Evolutionary conservation across 2,888 invertebrate species (phyloP), one percentile per base, ranked within the genome.

Genomic region (Rhagonycha fulva): DNA sequence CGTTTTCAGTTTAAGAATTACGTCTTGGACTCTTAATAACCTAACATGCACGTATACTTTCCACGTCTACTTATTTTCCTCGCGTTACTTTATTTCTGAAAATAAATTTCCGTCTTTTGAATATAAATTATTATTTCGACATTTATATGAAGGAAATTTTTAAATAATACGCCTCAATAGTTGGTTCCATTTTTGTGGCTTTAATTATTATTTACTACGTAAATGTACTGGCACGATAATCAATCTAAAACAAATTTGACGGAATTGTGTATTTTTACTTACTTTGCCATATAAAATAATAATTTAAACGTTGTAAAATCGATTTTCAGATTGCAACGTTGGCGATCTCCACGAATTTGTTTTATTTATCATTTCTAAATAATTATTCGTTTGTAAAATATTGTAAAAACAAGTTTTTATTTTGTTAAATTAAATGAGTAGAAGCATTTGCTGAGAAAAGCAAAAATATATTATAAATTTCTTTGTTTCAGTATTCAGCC

Each of bases 401-500:
- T 19, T 19, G 2, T 2, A 19, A 19, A 2, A 19, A 19, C 19
- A 19, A 28, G 2, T 2, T 47, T 47, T n/a, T 47, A n/a, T 47
- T n/a, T n/a, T 47, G n/a, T 4, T 7, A 47, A 47, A 47, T 47
- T 47, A 47, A 47, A 47, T 47, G n/a, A 7, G n/a, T 7, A n/a
- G 47, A 47, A n/a, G 3, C 11, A 32, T 4, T n/a, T 47, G 47
- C 7, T n/a, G 47, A 47, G 47, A 9, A 9, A 32, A 9, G 47
- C 47, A 47, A 47, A 47, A 47, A n/a, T 47, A 66, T 24, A 68
- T 30, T 32, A 12, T 30, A 68, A 63, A 12, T 79, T 78, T 76
- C 80, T 81, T 81, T 82, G 81, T 90, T 89, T 24, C 90, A 96
- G 95, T 94, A 92, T 82, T 91, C 94, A 81, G 93, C 90, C n/a